phyloP scores from a whole-genome alignment of 2,797 vertebrate genomes.

The Microchirus variegatus region DNA sequence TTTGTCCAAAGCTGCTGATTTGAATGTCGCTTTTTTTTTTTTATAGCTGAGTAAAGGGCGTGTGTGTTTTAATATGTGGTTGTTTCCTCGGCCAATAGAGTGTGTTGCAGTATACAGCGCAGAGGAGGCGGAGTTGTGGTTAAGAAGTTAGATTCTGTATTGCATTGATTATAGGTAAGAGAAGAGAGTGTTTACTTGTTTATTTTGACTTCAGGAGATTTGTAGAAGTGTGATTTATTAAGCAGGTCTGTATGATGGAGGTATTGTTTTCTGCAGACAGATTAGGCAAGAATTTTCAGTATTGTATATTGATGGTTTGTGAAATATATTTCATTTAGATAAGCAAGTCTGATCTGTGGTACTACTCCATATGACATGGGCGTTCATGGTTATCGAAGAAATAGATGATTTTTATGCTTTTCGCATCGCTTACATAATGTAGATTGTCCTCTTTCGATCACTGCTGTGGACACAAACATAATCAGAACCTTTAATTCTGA shows the following conservation, averaged over 20 bases:
- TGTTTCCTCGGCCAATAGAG: constrained; percentile 27
- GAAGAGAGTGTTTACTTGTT: constrained; percentile 27
- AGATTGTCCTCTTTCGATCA: constrained; percentile 18
- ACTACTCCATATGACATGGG: background rate
- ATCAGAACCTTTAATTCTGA: constrained; percentile 33
- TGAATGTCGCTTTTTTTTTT: constrained; percentile 65
- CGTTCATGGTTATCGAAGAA: constrained; percentile 15
- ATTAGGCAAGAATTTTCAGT: constrained; percentile 29
- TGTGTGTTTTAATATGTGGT: constrained; percentile 30
- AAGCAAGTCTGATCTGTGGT: constrained; percentile 41
- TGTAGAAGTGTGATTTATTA: constrained; percentile 27
- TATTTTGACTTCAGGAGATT: constrained; percentile 27
- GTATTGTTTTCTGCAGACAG: constrained; percentile 28
- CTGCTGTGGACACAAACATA: constrained; percentile 18
- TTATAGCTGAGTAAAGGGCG: constrained; percentile 36
- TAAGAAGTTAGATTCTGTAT: constrained; percentile 36
- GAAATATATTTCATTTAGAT: constrained; percentile 32
- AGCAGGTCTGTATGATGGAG: constrained; percentile 18
- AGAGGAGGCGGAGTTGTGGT: constrained; percentile 11
- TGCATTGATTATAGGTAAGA: constrained; percentile 41
- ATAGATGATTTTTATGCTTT: constrained; percentile 26
- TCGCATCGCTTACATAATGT: constrained; percentile 20
- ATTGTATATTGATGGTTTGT: constrained; percentile 35
- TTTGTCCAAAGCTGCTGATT: constrained; percentile 54
- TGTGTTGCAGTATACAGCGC: constrained; percentile 4